Percentiles rank a stretch among this genome's conserved stretches.
These are phyloP conservation scores for Pseudolycoriella hygida DNA, from an alignment of 2,888 invertebrate genomes.

Conservation along the genomic window DNA sequence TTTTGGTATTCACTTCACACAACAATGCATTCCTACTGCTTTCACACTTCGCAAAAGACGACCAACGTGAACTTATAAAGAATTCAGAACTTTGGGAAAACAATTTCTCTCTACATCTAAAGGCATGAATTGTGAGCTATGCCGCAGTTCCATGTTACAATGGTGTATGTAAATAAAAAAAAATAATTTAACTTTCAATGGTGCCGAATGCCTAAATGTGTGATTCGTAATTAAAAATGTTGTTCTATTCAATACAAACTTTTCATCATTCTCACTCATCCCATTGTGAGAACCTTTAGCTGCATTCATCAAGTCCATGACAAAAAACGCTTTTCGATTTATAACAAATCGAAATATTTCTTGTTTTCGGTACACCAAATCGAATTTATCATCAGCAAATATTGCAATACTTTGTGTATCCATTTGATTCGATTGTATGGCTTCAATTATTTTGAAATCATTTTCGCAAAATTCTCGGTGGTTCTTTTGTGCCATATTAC, in stretches of 20 bases:
- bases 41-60: too few relatives aligned
- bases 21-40: too few relatives aligned
- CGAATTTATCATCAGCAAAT: constrained; percentile 1
- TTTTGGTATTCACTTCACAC: too few relatives aligned
- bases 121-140: too few relatives aligned
- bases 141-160: too few relatives aligned
- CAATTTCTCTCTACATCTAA: too few relatives aligned
- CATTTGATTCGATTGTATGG: neutral
- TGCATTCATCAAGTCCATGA: neutral
- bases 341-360: neutral
- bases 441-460: constrained; percentile 2
- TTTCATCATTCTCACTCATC: neutral
- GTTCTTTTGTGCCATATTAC: neutral
- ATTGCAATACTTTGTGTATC: neutral
- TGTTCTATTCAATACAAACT: neutral
- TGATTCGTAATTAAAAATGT: neutral
- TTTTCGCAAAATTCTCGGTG: neutral
- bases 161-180: too few relatives aligned
- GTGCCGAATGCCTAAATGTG: neutral
- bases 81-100: too few relatives aligned
- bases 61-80: too few relatives aligned
- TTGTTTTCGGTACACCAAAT: neutral
- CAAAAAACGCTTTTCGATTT: neutral
- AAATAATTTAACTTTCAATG: neutral
- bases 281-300: too few relatives aligned